Evolutionary conservation across 2,797 vertebrate genomes (phyloP), one percentile per base, ranked within the genome.

Genomic region (Takifugu rubripes): DNA sequence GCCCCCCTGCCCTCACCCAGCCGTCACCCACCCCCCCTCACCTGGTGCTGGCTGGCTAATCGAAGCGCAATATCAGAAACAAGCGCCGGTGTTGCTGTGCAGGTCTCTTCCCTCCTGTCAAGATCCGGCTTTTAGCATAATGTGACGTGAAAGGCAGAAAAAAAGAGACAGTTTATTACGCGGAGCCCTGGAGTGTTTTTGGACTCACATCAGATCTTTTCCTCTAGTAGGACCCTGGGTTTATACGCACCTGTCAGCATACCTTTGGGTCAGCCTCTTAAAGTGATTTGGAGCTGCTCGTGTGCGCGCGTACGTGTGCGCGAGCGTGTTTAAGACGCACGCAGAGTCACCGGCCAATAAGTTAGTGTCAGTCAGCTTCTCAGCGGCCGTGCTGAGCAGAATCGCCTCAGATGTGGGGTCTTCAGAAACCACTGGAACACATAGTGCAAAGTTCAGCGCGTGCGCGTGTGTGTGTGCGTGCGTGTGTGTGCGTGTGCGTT

Each of bases 11-110:
- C 9, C 45, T 12, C 45, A 17, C 45, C 45, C 17, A 59, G 58
- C 49, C 52, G 29, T 25, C 45, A 49, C 53, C 57, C 43, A 43
- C 44, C 47, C 36, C 33, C 52, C 54, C 54, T 68, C 62, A 73
- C 72, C 61, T 77, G 68, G 59, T 78, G 68, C 60, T 70, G 71
- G 72, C 77, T 77, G 83, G 72, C 50, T 81, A 81, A 85, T 44
- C 67, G 71, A 81, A 62, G 45, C 46, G 55, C 43, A 65, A 42
- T 52, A 64, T 80, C 61, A 72, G 58, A 67, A 71, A 72, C 71
- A 6, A 27, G 40, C 74, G 70, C 66, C 63, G 45, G 14, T 43
- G 59, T 46, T 64, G 57, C 47, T 10, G 31, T 33, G 9, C 10
- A 10, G 6, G 27, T 9, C 8, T 10, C 31, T 33, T 62, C 55